Evolutionary conservation across 2,113 vertebrate species (phyloP).

Genomic region (Monarcha castaneiventris): DNA sequence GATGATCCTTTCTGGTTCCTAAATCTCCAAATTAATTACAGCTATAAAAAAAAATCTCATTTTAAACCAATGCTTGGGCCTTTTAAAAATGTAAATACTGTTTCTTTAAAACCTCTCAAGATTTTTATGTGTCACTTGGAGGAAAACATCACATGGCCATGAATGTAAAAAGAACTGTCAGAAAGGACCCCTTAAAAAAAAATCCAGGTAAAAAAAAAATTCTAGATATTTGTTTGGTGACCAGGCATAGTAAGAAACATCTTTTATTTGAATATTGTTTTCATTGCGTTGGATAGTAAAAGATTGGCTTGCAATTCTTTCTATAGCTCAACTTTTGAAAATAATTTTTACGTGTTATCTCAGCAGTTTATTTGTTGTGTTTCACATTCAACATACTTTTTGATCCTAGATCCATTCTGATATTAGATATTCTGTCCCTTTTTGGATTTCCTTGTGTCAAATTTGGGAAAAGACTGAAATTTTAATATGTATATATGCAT

Average conservation of each 20-base stretch:
- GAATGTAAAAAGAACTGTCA: neutral
- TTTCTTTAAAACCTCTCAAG: neutral
- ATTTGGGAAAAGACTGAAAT: neutral
- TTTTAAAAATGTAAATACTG: neutral
- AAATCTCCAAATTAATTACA: neutral
- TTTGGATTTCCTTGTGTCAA: neutral
- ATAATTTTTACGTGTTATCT: neutral
- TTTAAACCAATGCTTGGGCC: neutral
- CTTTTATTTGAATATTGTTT: neutral
- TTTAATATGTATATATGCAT: neutral
- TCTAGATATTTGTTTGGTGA: neutral
- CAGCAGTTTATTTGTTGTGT: neutral
- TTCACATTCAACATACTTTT: neutral
- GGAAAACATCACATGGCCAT: neutral
- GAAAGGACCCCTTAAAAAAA: neutral
- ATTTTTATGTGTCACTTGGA: neutral
- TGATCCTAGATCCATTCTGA: neutral
- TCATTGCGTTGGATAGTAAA: neutral
- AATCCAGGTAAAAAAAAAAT: neutral
- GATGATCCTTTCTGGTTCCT: neutral
- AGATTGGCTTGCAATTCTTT: neutral
- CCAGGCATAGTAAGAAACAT: neutral
- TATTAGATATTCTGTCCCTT: neutral
- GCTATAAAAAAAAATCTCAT: neutral
- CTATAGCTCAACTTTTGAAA: neutral